Evolutionary conservation across 2,888 invertebrate species (phyloP).

Genomic region (Drosophila picticornis): DNA sequence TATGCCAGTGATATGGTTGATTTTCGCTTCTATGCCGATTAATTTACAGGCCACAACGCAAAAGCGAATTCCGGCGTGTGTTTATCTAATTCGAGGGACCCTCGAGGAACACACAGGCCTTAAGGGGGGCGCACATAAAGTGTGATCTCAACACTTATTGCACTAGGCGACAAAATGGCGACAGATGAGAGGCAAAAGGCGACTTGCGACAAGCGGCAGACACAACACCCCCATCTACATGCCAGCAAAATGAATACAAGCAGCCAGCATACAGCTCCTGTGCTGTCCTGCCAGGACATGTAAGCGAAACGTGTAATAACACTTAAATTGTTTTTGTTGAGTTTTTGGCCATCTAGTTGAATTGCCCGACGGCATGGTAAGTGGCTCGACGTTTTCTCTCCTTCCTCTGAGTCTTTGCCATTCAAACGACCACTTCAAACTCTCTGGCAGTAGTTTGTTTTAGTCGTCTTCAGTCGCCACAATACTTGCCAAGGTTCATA

Average conservation of each 20-base stretch:
- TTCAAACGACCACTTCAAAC: slow-evolving; percentile 24
- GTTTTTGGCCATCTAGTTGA: slow-evolving; percentile 44
- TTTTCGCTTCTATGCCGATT: slow-evolving; percentile 64
- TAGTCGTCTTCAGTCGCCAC: slow-evolving; percentile 25
- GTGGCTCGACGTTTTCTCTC: slow-evolving; percentile 37
- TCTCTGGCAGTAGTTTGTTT: slow-evolving; percentile 23
- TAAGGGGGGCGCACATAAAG: slow-evolving; percentile 44
- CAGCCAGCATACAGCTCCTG: not conserved
- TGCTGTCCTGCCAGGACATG: slow-evolving; percentile 33
- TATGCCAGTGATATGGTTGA: slow-evolving; percentile 15
- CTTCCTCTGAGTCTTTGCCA: not conserved
- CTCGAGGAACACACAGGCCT: slow-evolving; percentile 15
- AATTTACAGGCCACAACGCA: slow-evolving; percentile 50
- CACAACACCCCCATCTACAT: slow-evolving; percentile 14
- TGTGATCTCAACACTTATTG: slow-evolving; percentile 73
- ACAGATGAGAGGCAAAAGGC: slow-evolving; percentile 3
- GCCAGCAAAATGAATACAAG: slow-evolving; percentile 29
- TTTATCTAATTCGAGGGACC: slow-evolving; percentile 25
- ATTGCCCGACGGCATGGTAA: slow-evolving; percentile 51
- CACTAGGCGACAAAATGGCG: slow-evolving; percentile 62
- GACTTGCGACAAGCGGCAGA: slow-evolving; percentile 7
- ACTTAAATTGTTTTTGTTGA: slow-evolving; percentile 74
- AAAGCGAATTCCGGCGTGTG: slow-evolving; percentile 17
- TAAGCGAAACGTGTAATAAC: slow-evolving; percentile 77
- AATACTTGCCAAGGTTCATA: slow-evolving; percentile 57